phyloP scores from a whole-genome alignment of 1,140 invertebrate genomes.

The Limonius californicus region DNA sequence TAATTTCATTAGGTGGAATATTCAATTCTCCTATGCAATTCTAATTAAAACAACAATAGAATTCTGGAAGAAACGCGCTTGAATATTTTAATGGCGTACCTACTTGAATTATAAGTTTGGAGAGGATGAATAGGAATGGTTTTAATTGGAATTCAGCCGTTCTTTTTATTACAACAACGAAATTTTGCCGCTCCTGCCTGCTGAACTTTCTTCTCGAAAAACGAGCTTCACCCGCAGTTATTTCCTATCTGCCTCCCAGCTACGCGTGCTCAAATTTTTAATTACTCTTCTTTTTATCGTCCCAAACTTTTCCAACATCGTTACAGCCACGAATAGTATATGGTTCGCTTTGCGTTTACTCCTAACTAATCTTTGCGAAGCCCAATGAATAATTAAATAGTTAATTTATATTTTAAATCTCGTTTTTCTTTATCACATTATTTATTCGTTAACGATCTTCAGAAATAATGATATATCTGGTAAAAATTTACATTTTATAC shows the following conservation, averaged over 20 bases:
- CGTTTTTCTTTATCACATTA: too few relatives aligned
- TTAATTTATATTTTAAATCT: too few relatives aligned
- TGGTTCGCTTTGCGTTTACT: not conserved
- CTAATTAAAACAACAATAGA: slow-evolving; percentile 33
- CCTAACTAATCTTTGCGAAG: not conserved
- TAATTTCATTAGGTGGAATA: slow-evolving; percentile 23
- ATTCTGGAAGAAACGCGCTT: slow-evolving; percentile 28
- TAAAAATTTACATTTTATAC: too few relatives aligned
- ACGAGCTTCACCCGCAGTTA: not conserved
- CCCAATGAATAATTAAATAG: too few relatives aligned
- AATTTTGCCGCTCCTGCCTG: not conserved
- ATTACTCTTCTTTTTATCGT: not conserved
- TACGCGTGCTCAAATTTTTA: not conserved
- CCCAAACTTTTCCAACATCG: not conserved
- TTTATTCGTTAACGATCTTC: too few relatives aligned
- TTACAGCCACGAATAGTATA: not conserved
- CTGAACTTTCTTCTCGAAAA: not conserved
- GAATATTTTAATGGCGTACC: slow-evolving; percentile 32
- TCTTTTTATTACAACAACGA: slow-evolving; percentile 18
- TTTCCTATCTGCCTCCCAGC: not conserved
- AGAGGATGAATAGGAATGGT: slow-evolving; percentile 25
- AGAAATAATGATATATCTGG: too few relatives aligned
- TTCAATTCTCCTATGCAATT: slow-evolving; percentile 22
- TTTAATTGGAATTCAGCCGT: slow-evolving; percentile 30
- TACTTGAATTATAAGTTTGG: slow-evolving; percentile 27